These are phyloP conservation scores for Yponomeuta plumbellus DNA, from an alignment of 2,888 invertebrate genomes.

Conservation along the genomic window DNA sequence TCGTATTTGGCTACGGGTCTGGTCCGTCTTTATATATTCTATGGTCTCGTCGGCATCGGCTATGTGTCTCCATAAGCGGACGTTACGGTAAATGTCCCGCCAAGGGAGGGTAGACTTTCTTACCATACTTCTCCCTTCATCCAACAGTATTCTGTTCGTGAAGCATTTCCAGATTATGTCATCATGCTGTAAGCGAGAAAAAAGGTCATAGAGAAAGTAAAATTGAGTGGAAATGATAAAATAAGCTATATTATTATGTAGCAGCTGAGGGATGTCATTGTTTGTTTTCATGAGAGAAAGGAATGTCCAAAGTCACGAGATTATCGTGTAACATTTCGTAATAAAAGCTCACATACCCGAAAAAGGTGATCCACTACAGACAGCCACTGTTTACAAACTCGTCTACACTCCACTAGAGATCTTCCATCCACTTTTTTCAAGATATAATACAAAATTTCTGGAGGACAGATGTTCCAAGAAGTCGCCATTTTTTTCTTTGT, in stretches of 20 bases:
- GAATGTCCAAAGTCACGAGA: background rate
- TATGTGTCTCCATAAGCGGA: background rate
- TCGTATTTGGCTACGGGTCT: conserved; percentile 1
- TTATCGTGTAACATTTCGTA: background rate
- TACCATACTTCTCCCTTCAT: conserved; percentile 1
- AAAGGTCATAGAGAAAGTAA: background rate
- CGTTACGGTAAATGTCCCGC: background rate
- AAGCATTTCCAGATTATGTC: background rate
- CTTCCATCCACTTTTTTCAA: conserved; percentile 33
- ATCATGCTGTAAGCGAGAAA: background rate
- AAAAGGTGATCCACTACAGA: conserved; percentile 31
- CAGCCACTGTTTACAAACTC: conserved; percentile 40
- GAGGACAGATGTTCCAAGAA: conserved; percentile 34
- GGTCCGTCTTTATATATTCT: conserved; percentile 1
- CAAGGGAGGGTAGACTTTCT: background rate
- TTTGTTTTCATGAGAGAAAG: background rate
- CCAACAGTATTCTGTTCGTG: background rate
- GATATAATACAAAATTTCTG: conserved; percentile 38
- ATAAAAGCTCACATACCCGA: conserved; percentile 29
- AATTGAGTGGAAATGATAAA: background rate
- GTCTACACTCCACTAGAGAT: conserved; percentile 36
- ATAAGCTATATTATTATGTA: background rate
- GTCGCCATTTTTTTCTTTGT: background rate
- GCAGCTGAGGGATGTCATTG: background rate
- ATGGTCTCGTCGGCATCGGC: background rate